Evolutionary conservation across 2,797 vertebrate species (phyloP).

Genomic region (Melanotaenia boesemani): DNA sequence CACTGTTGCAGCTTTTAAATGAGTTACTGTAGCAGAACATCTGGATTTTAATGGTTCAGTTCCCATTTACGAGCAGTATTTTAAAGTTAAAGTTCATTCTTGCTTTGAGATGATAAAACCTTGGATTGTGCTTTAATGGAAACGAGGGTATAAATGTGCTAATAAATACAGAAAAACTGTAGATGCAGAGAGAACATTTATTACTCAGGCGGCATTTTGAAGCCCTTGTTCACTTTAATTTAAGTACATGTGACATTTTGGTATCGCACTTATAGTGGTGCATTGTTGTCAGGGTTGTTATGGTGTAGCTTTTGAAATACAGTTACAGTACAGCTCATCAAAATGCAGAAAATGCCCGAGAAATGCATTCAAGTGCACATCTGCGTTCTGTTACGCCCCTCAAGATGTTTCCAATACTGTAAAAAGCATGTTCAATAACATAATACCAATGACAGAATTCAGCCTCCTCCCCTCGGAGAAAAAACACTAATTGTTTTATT

Average conservation of each 20-base stretch:
- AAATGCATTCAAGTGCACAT: constrained; percentile 39
- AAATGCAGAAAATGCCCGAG: constrained; percentile 55
- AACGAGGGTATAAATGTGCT: constrained; percentile 17
- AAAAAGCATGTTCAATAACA: constrained; percentile 61
- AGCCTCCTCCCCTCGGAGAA: constrained; percentile 44
- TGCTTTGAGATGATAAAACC: constrained; percentile 26
- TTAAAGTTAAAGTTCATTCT: constrained; percentile 41
- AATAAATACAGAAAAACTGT: constrained; percentile 22
- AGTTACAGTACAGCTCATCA: constrained; percentile 42
- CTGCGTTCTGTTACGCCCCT: constrained; percentile 40
- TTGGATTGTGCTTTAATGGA: constrained; percentile 25
- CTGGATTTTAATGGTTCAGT: constrained; percentile 61
- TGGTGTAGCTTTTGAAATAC: constrained; percentile 25
- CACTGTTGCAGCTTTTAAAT: constrained; percentile 22
- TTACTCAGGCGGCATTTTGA: constrained; percentile 22
- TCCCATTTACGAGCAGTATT: constrained; percentile 42
- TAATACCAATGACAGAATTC: constrained; percentile 61
- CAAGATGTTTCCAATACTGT: constrained; percentile 35
- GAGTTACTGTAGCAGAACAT: constrained; percentile 43
- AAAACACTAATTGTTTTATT: constrained; percentile 70
- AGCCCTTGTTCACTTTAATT: constrained; percentile 17
- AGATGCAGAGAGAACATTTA: constrained; percentile 20
- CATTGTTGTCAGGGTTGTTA: constrained; percentile 24
- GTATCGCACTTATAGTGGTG: constrained; percentile 19
- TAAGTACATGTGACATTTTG: constrained; percentile 44